Percentiles rank a stretch among this genome's conserved stretches.
phyloP scores from a whole-genome alignment of 2,113 vertebrate genomes.

The Actenoides hombroni region DNA sequence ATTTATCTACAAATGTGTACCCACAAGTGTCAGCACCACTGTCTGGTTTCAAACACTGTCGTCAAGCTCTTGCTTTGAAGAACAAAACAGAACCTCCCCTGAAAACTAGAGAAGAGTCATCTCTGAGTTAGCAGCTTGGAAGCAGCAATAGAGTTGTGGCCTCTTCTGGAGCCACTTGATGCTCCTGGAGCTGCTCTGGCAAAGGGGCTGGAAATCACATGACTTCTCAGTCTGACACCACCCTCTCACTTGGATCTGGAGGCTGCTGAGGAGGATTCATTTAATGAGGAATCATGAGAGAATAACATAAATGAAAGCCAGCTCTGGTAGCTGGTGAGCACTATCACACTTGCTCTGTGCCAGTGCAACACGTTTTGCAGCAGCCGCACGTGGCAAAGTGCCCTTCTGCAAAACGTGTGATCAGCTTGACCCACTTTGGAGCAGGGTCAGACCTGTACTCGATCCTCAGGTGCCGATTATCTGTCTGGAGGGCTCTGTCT shows the following conservation, averaged over 20 bases:
- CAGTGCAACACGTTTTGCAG: not conserved
- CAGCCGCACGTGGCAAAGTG: not conserved
- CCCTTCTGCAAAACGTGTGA: not conserved
- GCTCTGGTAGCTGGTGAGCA: fast-evolving
- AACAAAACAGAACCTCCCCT: not conserved
- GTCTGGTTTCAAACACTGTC: not conserved
- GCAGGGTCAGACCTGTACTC: not conserved
- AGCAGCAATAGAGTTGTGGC: not conserved
- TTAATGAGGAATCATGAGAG: not conserved
- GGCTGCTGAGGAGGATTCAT: not conserved
- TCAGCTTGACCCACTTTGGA: constrained; percentile 50
- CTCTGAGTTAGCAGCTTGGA: not conserved
- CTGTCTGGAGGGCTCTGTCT: constrained; percentile 33
- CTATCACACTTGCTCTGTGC: not conserved
- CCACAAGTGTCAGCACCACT: not conserved
- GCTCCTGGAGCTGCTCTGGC: not conserved
- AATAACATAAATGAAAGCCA: not conserved
- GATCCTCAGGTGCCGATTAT: constrained; percentile 22
- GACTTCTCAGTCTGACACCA: not conserved
- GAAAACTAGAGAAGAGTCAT: not conserved
- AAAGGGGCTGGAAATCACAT: not conserved
- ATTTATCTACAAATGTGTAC: not conserved
- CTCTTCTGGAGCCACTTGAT: not conserved
- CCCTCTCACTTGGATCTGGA: not conserved
- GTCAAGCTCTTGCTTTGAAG: not conserved